Base-by-base conservation (phyloP, 1,140 invertebrate genomes). In the Dendrolimus kikuchii region DNA sequence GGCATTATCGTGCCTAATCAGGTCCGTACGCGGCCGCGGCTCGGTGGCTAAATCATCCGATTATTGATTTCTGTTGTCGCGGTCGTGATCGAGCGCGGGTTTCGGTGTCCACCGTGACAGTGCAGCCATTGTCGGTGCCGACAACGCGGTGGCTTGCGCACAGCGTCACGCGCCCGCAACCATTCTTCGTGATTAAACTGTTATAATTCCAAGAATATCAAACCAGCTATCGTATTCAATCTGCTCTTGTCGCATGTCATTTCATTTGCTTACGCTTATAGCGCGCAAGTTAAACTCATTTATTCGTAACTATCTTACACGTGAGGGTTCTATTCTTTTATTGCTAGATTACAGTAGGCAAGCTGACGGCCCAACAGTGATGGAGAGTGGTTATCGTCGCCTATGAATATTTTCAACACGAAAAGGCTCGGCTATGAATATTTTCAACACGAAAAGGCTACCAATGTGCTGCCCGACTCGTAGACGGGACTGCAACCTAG, bases 61-160 rank as follows among this genome's bases (percentile, higher is more conserved):
- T 86, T 86, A 86, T 86, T 86, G 82, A 86, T 84, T 86, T 82
- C 77, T 71, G 69, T 82, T 81, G 82, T 86, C 82, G 81, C 79
- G 81, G 76, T 86, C 82, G 82, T 86, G 82, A 86, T 77, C 80
- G 75, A 67, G 71, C 77, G 66, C 67, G 57, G 62, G 71, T 67
- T 62, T 62, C 74, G 67, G 63, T 71, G 77, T 77, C 66, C 74
- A 68, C 66, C 80, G 79, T 86, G 82, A 86, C 82, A 73, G 82
- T 71, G 56, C 75, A 49, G 61, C 74, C 66, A 85, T 85, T 85
- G 81, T 81, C 75, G 78, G 69, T 55, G 60, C 56, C 64, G 66
- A 55, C 55, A 23, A 23, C 23, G 23, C 23, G 59, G 54, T 56
- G 64, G 62, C 68, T 56, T 59, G 64, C 62, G 60, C 57, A 46